These are phyloP conservation scores for Phataginus tricuspis DNA, from an alignment of 2,797 vertebrate species.

Conservation along the genomic window DNA sequence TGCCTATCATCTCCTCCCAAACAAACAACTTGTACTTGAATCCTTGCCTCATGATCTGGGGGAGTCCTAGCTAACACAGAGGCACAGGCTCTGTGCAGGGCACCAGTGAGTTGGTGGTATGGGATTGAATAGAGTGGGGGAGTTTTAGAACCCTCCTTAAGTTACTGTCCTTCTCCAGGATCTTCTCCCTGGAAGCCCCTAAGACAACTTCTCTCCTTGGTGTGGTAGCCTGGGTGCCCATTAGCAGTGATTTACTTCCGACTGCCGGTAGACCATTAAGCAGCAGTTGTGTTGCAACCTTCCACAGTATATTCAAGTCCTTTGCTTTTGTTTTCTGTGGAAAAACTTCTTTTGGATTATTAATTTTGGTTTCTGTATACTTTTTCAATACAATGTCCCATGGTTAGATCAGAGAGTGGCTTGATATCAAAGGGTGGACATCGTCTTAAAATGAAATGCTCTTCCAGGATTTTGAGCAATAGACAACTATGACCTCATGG, in stretches of 20 bases:
- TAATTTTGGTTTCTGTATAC: neutral
- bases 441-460: constrained; percentile 18
- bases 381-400: neutral
- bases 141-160: neutral
- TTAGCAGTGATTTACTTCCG: neutral
- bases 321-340: neutral
- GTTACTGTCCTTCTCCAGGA: neutral
- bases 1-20: neutral
- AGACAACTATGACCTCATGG: neutral
- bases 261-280: neutral
- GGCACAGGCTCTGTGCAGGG: neutral
- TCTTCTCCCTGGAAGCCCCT: neutral
- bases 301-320: neutral
- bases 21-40: neutral
- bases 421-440: neutral
- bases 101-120: neutral
- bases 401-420: neutral
- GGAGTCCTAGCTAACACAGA: neutral
- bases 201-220: neutral
- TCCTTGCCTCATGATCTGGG: neutral
- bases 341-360: neutral
- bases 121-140: fast-evolving
- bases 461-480: constrained; percentile 16
- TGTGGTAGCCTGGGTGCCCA: neutral
- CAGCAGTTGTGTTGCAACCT: neutral